These are phyloP conservation scores for Halcyon smyrnensis DNA, from an alignment of 2,797 vertebrate genomes.

Conservation along the genomic window DNA sequence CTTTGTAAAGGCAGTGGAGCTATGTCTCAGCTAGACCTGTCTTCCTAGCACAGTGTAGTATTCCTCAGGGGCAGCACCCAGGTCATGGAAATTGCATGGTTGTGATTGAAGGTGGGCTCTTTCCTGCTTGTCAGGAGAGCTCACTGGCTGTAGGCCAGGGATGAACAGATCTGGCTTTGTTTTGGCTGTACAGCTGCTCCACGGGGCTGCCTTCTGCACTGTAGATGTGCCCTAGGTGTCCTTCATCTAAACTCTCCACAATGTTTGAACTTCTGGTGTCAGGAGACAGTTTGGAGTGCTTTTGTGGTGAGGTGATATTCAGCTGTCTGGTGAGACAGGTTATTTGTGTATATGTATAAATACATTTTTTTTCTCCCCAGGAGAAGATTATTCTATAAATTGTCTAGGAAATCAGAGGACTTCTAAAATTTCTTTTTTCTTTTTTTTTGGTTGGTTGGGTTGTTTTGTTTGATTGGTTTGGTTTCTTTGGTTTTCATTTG, in stretches of 20 bases:
- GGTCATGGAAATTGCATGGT: not conserved
- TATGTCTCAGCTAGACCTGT: not conserved
- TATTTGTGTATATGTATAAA: not conserved
- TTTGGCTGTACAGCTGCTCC: not conserved
- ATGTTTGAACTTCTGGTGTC: not conserved
- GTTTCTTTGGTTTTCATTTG: no score
- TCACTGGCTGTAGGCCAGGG: not conserved
- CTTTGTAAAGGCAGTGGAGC: not conserved
- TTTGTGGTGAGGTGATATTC: not conserved
- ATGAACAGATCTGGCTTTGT: not conserved
- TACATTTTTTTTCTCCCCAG: not conserved
- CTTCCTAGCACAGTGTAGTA: no score
- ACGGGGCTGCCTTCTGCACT: no score
- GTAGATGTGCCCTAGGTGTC: not conserved
- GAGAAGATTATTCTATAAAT: not conserved
- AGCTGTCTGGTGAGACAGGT: not conserved
- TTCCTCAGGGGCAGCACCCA: not conserved
- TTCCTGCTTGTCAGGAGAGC: not conserved
- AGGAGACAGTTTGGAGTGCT: not conserved
- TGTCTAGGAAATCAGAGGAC: not conserved
- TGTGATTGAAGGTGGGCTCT: not conserved
- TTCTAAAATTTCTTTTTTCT: not conserved
- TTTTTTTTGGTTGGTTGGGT: not conserved
- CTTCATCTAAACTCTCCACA: not conserved
- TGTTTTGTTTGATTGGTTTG: no score